phyloP scores from a whole-genome alignment of 1,140 invertebrate genomes.

The Papilio dardanus region DNA sequence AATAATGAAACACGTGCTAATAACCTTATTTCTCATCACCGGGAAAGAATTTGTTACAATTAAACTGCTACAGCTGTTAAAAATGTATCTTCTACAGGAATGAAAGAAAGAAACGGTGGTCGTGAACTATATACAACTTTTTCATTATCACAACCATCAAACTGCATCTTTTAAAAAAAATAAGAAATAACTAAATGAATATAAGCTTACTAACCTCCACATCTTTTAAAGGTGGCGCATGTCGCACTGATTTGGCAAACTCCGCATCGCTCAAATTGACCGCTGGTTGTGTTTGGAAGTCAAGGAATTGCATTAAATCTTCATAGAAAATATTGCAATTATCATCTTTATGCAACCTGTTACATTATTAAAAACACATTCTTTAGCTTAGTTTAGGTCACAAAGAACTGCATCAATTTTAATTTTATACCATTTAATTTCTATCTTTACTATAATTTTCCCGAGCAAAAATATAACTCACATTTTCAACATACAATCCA shows the following conservation, averaged over 20 bases:
- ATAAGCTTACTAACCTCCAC: conserved; percentile 57
- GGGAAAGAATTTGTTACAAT: too few species aligned
- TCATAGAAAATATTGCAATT: conserved; percentile 84
- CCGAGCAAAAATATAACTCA: conserved; percentile 66
- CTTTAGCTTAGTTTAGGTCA: not conserved
- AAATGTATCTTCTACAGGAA: too few species aligned
- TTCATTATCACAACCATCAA: too few species aligned
- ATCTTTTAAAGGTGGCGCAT: conserved; percentile 70
- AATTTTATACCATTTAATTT: too few species aligned
- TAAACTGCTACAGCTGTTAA: too few species aligned
- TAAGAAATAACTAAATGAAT: not conserved
- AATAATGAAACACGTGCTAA: too few species aligned
- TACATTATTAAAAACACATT: not conserved
- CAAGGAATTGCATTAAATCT: conserved; percentile 84
- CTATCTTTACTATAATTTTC: not conserved
- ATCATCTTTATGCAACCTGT: conserved; percentile 81
- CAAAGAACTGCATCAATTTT: conserved; percentile 15
- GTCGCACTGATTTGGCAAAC: conserved; percentile 69
- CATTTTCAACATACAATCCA: conserved; percentile 87
- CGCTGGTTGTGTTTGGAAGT: conserved; percentile 83
- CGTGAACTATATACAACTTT: too few species aligned
- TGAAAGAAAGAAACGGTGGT: too few species aligned
- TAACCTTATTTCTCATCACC: too few species aligned
- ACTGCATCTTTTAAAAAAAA: not conserved
- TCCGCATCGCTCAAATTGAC: conserved; percentile 81